Base-by-base conservation (phyloP, 2,113 vertebrate genomes). In the Chaenogobius annularis region DNA sequence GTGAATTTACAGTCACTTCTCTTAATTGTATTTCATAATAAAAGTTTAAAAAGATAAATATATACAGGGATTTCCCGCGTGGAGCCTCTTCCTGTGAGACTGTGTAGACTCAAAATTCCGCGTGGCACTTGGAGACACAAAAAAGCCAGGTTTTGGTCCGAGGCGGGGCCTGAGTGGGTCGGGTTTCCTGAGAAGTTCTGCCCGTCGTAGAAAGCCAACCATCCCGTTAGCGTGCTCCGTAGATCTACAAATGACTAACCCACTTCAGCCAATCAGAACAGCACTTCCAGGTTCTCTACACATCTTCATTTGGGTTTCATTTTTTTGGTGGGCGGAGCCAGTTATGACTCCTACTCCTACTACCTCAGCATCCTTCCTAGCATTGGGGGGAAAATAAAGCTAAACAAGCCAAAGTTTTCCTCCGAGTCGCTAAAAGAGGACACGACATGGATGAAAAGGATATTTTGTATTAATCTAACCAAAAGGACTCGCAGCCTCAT, bases 101-200 rank as follows among this genome's bases (percentile, higher is more conserved):
- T 17, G 54, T 10, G 43, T 73, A 65, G 72, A 82, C 72, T 78
- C 68, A 79, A 76, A 77, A 83, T 76, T 91, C 90, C 90, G 90
- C 92, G 93, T 93, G 92, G 93, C 93, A 93, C 90, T 93, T 81
- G 66, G 72, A 90, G 64, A 75, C 17, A 73, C 12, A 69, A 69
- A 69, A 73, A 78, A 59, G 15, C 48, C 19, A 65, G 59, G 79
- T 66, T 31, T 70, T 69, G 66, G 68, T 7, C 62, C 7, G 59
- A 73, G 87, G 80, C 69, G 89, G 88, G 65, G 88, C 87, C 68
- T 72, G 14, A 35, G 47, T 0, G 23, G 71, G 31, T 90, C 83
- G 66, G 52, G 19, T 92, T 90, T 88, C 89, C 83, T 81, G 31
- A 35, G 47, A 11, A 80, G 72, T 46, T 85, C 81, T 87, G 75